Evolutionary conservation across 2,888 invertebrate genomes (phyloP).

Genomic region (Pristionchus japonicus): DNA sequence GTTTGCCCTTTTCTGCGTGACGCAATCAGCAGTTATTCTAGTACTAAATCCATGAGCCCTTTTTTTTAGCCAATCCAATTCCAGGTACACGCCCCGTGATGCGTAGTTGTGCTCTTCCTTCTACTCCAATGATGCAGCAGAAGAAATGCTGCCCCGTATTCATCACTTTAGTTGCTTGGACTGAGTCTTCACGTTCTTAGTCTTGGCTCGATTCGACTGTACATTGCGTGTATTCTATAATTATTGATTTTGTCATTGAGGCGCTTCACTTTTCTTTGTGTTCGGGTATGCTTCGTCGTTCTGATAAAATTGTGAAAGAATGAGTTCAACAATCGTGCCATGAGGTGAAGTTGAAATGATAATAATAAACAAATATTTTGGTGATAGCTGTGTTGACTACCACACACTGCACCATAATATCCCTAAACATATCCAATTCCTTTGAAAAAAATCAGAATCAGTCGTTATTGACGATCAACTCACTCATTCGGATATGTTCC

Average conservation of each 20-base stretch:
- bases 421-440: too few species aligned
- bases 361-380: too few species aligned
- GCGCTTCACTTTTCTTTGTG: neutral
- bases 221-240: neutral
- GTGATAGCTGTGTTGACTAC: too few species aligned
- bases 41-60: too few species aligned
- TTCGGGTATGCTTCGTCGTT: neutral
- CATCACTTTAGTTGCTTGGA: too few species aligned
- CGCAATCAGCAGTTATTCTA: too few species aligned
- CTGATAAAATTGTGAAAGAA: neutral
- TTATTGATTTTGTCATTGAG: neutral
- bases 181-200: neutral
- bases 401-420: too few species aligned
- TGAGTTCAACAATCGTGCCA: neutral
- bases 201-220: neutral
- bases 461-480: too few species aligned
- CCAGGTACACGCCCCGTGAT: neutral
- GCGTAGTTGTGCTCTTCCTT: neutral
- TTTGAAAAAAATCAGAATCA: too few species aligned
- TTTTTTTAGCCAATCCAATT: too few species aligned
- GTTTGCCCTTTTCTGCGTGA: too few species aligned
- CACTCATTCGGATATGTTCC: constrained; percentile 15
- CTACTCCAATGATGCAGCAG: neutral
- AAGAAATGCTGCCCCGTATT: neutral
- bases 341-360: too few species aligned